Conservation (phyloP, 2,113 vertebrate species). For the Piprites chloris region DNA sequence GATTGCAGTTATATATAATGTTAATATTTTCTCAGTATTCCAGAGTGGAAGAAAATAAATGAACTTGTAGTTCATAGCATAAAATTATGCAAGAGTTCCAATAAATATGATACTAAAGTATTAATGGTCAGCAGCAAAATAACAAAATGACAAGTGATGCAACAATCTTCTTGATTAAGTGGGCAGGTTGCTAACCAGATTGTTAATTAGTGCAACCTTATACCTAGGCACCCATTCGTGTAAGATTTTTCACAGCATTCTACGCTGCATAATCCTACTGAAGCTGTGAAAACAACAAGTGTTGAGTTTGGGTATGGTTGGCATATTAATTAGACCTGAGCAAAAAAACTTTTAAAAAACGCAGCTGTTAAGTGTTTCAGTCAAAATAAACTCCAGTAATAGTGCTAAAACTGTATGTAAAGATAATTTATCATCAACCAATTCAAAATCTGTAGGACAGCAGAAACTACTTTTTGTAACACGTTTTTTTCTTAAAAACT, state of each 20-base stretch:
- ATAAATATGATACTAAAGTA: not conserved
- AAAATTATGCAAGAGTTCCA: not conserved
- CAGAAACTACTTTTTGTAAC: not conserved
- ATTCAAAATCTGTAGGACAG: not conserved
- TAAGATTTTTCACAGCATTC: slow-evolving; percentile 17
- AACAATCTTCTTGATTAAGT: not conserved
- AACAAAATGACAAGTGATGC: not conserved
- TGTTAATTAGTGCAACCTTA: not conserved
- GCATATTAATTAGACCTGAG: slow-evolving; percentile 8
- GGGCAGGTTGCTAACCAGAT: not conserved
- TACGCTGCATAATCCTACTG: not conserved
- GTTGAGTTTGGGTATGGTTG: not conserved
- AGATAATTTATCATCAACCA: not conserved
- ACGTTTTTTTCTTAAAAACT: not conserved
- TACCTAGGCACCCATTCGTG: not conserved
- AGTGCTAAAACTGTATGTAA: not conserved
- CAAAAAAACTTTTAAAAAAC: not conserved
- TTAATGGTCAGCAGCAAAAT: not conserved
- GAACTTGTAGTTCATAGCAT: not conserved
- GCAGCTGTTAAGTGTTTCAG: not conserved
- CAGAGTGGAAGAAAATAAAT: not conserved
- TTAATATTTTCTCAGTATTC: not conserved
- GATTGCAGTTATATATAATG: not conserved
- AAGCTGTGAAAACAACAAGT: slow-evolving; percentile 41
- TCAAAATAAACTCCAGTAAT: not conserved